These are phyloP conservation scores for Genyomyrus donnyi DNA, from an alignment of 2,113 vertebrate species.

Conservation along the genomic window DNA sequence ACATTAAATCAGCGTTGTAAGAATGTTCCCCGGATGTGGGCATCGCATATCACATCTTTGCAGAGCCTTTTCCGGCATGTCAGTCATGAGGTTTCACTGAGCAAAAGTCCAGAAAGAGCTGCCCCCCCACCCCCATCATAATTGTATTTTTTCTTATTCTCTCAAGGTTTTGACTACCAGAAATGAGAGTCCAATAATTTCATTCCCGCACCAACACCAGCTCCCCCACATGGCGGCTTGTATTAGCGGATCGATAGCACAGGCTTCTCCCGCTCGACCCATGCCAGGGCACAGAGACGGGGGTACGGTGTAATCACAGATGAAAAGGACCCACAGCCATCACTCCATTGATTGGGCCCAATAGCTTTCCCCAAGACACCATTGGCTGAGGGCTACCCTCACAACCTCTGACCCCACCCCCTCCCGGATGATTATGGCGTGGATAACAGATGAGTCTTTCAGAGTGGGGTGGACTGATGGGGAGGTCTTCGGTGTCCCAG, in stretches of 20 bases:
- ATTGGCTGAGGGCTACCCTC: constrained; percentile 49
- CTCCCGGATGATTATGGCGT: constrained; percentile 64
- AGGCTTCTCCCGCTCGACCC: constrained; percentile 77
- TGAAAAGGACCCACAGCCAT: constrained; percentile 80
- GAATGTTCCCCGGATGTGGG: background rate
- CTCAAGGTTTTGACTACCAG: constrained; percentile 5
- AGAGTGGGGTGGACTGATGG: constrained; percentile 52
- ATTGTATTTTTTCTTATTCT: constrained; percentile 13
- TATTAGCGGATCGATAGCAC: constrained; percentile 81
- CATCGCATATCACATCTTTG: background rate
- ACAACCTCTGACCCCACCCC: constrained; percentile 63
- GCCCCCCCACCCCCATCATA: constrained; percentile 23
- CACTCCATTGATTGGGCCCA: constrained; percentile 66
- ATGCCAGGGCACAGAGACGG: constrained; percentile 68
- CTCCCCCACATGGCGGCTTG: constrained; percentile 61
- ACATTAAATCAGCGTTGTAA: constrained; percentile 15
- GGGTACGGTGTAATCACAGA: constrained; percentile 73
- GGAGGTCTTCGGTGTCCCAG: constrained; percentile 44
- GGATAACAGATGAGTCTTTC: constrained; percentile 67
- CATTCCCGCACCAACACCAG: constrained; percentile 60
- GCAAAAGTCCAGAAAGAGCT: background rate
- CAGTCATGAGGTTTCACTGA: constrained; percentile 16
- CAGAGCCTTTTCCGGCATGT: constrained; percentile 14
- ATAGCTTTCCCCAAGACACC: constrained; percentile 63
- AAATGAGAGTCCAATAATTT: constrained; percentile 58